Conservation (phyloP, 2,888 invertebrate genomes). For the Malthinus seriepunctatus region DNA sequence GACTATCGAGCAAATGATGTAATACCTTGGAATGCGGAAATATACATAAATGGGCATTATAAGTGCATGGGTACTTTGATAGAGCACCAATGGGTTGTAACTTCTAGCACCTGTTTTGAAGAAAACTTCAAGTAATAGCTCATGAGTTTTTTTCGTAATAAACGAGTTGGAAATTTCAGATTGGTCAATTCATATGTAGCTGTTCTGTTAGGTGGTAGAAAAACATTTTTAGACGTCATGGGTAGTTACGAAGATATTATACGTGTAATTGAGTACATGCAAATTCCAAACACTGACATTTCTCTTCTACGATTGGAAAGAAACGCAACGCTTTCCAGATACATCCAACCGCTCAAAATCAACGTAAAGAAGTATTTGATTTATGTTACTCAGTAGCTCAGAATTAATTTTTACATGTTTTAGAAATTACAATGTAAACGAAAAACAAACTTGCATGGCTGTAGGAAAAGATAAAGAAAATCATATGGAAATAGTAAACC, state of each 20-base stretch:
- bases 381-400: constrained; percentile 8
- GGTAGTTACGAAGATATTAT: constrained; percentile 74
- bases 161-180: constrained; percentile 46
- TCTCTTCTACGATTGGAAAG: constrained; percentile 65
- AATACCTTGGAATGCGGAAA: constrained; percentile 73
- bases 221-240: constrained; percentile 59
- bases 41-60: constrained; percentile 71
- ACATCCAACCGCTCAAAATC: constrained; percentile 68
- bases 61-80: constrained; percentile 72
- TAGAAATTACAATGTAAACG: constrained; percentile 39
- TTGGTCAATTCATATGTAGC: constrained; percentile 61
- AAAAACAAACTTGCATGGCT: constrained; percentile 62
- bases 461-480: constrained; percentile 61
- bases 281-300: constrained; percentile 63
- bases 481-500: constrained; percentile 57
- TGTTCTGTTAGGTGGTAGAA: constrained; percentile 70
- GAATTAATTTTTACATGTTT: constrained; percentile 28
- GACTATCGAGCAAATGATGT: constrained; percentile 28
- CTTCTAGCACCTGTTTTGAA: constrained; percentile 56
- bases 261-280: constrained; percentile 62
- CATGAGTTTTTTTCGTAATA: not conserved
- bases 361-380: constrained; percentile 44
- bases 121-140: constrained; percentile 52
- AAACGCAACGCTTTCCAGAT: constrained; percentile 62
- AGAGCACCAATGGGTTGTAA: constrained; percentile 68